Base-by-base conservation (phyloP, 2,888 invertebrate species). In the Phalera bucephala region DNA sequence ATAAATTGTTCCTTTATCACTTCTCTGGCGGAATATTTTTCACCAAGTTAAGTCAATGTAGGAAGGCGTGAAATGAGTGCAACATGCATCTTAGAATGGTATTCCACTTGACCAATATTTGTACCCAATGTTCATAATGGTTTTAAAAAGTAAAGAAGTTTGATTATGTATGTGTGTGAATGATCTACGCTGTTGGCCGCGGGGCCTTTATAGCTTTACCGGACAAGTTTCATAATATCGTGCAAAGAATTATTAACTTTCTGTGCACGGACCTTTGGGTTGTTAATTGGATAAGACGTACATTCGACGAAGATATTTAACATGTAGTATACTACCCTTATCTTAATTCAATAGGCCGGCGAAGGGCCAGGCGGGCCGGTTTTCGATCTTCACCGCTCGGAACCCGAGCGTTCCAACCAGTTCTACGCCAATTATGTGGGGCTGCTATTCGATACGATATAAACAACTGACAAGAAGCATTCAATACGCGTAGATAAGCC, bases 281-380 rank as follows among this genome's bases (percentile, higher is more conserved):
- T n/a, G n/a, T n/a, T n/a, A n/a, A n/a, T n/a, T n/a, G n/a, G n/a
- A n/a, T n/a, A n/a, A n/a, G n/a, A n/a, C n/a, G n/a, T n/a, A n/a
- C n/a, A n/a, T n/a, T n/a, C n/a, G n/a, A n/a, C n/a, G n/a, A n/a
- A n/a, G n/a, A n/a, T n/a, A n/a, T n/a, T n/a, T n/a, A n/a, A n/a
- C n/a, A n/a, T n/a, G n/a, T n/a, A n/a, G n/a, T n/a, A n/a, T n/a
- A n/a, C n/a, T n/a, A n/a, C n/a, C n/a, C n/a, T n/a, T 73, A 73
- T 70, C 68, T 72, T 61, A 72, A 72, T 72, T 67, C 69, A 68
- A 70, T 66, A 68, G 61, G 58, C 46, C 50, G 52, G 54, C 56
- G 52, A 47, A 51, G 40, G 52, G 57, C 43, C 46, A 53, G 45
- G 52, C 46, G 47, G 52, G 72, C 79, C 77, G 77, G 80, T 78